Base-by-base conservation (phyloP, 2,888 invertebrate species). In the Microctonus aethiopoides region DNA sequence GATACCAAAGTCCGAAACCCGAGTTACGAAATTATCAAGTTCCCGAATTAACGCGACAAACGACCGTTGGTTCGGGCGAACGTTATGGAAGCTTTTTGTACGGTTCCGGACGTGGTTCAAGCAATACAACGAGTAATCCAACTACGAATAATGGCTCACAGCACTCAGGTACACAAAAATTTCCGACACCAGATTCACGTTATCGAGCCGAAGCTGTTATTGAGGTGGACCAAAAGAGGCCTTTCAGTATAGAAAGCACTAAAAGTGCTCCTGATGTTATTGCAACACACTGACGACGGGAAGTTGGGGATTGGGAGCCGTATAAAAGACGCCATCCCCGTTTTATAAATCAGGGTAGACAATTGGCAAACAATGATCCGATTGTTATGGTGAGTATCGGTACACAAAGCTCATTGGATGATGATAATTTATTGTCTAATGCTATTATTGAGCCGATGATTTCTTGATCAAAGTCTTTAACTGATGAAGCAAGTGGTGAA, bases 241-340 rank as follows among this genome's bases (percentile, higher is more conserved):
- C 94, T 57, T 94, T 93, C 87, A 94, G 94, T 87, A 92, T 92
- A 70, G 93, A 95, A 84, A 95, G 95, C 68, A 94, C 95, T 70
- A 94, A 95, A 81, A 95, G 95, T 68, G 95, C 95, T 1, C 95
- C 95, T 61, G 96, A 96, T 87, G 95, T 96, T 80, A 95, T 96
- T 83, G 95, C 95, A 80, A 93, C 92, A 73, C 93, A 93, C 91
- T 93, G 92, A 93, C 92, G 90, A 80, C 86, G 88, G 87, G 81
- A 80, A 71, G 74, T 71, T 77, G 84, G 84, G 81, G 90, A 89
- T 84, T 90, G 90, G 90, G 89, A 90, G 83, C 90, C 90, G 71
- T 90, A 90, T 84, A 88, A 87, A 79, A 84, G 90, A 79, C 87
- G 90, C 77, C 87, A 88, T 84, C 90, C 90, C 81, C 89, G 89